These are phyloP conservation scores for Magallana ariakensis DNA, from an alignment of 1,140 invertebrate genomes.

Conservation along the genomic window DNA sequence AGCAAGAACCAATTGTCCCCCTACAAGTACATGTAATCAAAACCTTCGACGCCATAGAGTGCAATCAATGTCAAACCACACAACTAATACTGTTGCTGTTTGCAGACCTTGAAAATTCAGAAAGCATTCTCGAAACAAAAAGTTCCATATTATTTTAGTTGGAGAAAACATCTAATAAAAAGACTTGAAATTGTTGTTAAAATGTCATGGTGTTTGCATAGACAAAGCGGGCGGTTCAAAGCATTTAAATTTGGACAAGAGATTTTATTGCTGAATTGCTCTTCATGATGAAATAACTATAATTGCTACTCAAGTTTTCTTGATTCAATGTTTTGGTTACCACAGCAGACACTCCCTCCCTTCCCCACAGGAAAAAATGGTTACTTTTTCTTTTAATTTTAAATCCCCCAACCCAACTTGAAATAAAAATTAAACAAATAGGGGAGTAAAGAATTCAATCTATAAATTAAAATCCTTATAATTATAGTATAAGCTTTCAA, in stretches of 20 bases:
- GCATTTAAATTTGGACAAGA: not conserved
- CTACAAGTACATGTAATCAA: conserved; percentile 1
- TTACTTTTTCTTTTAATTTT: too few relatives aligned
- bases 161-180: too few relatives aligned
- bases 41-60: not conserved
- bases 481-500: too few relatives aligned
- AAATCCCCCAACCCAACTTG: too few relatives aligned
- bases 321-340: too few relatives aligned
- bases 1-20: not conserved
- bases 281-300: too few relatives aligned
- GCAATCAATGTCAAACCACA: not conserved
- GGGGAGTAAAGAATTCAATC: too few relatives aligned
- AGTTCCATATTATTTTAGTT: not conserved
- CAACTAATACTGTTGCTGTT: conserved; percentile 6
- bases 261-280: not conserved
- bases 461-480: too few relatives aligned
- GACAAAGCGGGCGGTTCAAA: not conserved
- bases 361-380: too few relatives aligned
- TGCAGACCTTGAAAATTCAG: conserved; percentile 12
- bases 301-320: too few relatives aligned
- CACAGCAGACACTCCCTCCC: too few relatives aligned
- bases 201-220: not conserved
- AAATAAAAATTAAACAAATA: too few relatives aligned
- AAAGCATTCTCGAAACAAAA: conserved; percentile 14
- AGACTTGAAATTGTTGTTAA: not conserved